Base-by-base conservation (phyloP, 2,797 vertebrate species). In the Denticeps clupeoides region DNA sequence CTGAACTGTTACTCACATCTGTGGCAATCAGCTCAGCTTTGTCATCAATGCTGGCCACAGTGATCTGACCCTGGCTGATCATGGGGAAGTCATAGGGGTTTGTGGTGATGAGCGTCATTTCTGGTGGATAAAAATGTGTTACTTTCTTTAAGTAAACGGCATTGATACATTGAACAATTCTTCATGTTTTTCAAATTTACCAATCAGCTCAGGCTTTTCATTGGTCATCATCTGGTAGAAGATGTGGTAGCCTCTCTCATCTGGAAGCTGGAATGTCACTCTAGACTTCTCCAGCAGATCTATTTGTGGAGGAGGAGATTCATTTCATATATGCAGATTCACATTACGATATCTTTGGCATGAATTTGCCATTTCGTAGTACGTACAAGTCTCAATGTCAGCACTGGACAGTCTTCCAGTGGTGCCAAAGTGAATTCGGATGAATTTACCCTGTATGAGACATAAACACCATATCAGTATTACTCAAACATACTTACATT, bases 211-310 rank as follows among this genome's bases (percentile, higher is more conserved):
- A 0, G 88, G 89, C 26, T 76, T 89, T 70, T 89, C 86, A 64
- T 87, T 86, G 43, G 87, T 89, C 64, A 81, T 86, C 73, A 91
- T 67, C 69, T 91, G 88, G 59, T 87, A 91, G 60, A 91, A 91
- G 70, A 91, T 91, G 64, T 89, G 87, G 62, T 90, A 90, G 64
- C 85, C 87, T 63, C 88, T 86, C 67, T 90, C 87, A 70, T 79
- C 83, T 41, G 82, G 67, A 56, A 90, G 79, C 78, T 90, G 88
- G 69, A 87, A 90, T 31, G 84, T 81, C 37, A 89, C 87, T 73
- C 88, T 82, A 15, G 88, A 90, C 58, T 90, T 89, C 58, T 90
- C 89, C 64, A 91, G 77, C 70, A 89, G 80, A 72, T 90, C 88
- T 89, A 72, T 90, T 88, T 89, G 61, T 21, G 67, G 58, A 19